Evolutionary conservation across 2,113 vertebrate species (phyloP), one percentile per base, ranked within the genome.

Genomic region (Solea solea): DNA sequence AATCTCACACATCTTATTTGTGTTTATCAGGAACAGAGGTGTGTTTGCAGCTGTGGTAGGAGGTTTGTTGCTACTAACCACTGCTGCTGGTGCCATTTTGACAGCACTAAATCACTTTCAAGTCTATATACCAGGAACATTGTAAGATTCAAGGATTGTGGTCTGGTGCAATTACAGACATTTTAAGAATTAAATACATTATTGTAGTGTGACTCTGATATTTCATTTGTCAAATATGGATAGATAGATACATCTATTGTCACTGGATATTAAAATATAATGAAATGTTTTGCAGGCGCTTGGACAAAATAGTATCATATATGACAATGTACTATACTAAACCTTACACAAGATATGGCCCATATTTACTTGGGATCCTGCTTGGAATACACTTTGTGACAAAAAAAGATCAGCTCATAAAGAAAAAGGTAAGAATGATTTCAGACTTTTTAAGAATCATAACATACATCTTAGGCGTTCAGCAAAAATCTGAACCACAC

Each of bases 251-350:
- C 3, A 34, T 34, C 34, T 34, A 34, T 6, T 1, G 34, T 34
- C 34, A 34, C 34, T 34, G 34, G 3, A 34, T 10, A 13, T 13
- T 48, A 14, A 13, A 13, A 10, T 48, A 48, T 12, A 13, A 13
- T 48, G 2, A 13, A 48, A 57, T 21, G 42, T 7, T 78, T 84
- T 89, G 55, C 83, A 96, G 95, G n/a, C n/a, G n/a, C n/a, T n/a
- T n/a, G n/a, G n/a, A n/a, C n/a, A n/a, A n/a, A n/a, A n/a, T n/a
- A n/a, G n/a, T n/a, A n/a, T n/a, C n/a, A n/a, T n/a, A n/a, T n/a
- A n/a, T n/a, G n/a, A n/a, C n/a, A 41, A 90, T 94, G 80, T 96
- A 96, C 79, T 97, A 96, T 74, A 90, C 90, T 10, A 95, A 95
- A 76, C 95, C 95, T 12, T 94, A 96, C 76, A 95, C 95, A 39